Base-by-base conservation (phyloP, 2,797 vertebrate species). In the Microctenopoma stevenorrisi region DNA sequence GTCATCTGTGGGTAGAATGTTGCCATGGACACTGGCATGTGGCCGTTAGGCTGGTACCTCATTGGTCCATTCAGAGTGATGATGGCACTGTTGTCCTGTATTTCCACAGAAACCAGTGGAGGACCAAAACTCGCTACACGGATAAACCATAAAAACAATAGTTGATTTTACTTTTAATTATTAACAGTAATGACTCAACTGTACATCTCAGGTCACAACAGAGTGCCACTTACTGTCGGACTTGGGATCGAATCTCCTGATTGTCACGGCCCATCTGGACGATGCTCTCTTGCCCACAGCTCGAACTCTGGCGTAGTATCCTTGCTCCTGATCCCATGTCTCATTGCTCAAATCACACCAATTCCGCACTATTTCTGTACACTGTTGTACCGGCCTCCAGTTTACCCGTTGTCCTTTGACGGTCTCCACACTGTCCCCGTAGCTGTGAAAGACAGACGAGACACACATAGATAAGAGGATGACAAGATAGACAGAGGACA, bases 301-400 rank as follows among this genome's bases (percentile, higher is more conserved):
- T 25, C 85, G 86, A 12, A 95, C 93, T 64, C 83, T 85, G 65
- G 82, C 92, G 1, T 76, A 47, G 72, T 95, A 95, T 2, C 80
- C 68, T 0, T 94, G 64, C 0, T 87, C 59, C 37, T 57, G 53
- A 51, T 92, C 86, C 60, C 33, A 42, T 0, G 89, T 94, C 82
- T 94, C 90, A 14, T 69, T 46, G 59, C 90, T 93, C 46, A 94
- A 81, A 52, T 95, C 93, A 4, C 94, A 95, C 76, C 87, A 87
- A 3, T 26, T 88, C 57, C 58, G 51, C 0, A 0, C 18, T 3
- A 88, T 71, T 16, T 74, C 22, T 0, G 26, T 76, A 37, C 94
- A 95, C 6, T 69, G 68, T 10, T 0, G 14, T 64, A 87, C 87
- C 0, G 3, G 4, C 54, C 83, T 91, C 94, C 94, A 95, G 40